Conservation (phyloP, 1,140 invertebrate genomes). For the Neelides sp. region DNA sequence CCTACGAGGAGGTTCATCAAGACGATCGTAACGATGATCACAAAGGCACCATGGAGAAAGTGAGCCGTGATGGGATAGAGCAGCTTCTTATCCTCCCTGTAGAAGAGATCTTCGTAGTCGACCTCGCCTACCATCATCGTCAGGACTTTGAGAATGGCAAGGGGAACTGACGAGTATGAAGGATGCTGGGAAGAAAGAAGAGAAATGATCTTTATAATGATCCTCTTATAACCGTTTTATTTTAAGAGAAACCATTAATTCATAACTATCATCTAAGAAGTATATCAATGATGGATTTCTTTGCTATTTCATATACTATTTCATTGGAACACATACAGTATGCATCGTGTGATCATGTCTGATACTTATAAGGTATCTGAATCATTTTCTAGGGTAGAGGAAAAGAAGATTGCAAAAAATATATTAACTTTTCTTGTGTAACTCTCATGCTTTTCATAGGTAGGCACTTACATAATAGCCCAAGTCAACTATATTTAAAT, state of each 20-base stretch:
- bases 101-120: slow-evolving; percentile 73
- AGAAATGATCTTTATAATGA: not conserved
- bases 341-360: too few relatives aligned
- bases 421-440: not conserved
- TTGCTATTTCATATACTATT: too few relatives aligned
- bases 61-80: slow-evolving; percentile 41
- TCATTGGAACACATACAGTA: too few relatives aligned
- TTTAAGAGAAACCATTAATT: too few relatives aligned
- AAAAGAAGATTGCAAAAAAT: not conserved
- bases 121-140: slow-evolving; percentile 81
- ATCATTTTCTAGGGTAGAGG: too few relatives aligned
- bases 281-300: too few relatives aligned
- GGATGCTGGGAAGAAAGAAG: slow-evolving; percentile 13
- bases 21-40: slow-evolving; percentile 66
- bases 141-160: slow-evolving; percentile 50
- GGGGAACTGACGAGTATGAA: slow-evolving; percentile 19
- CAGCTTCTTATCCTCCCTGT: slow-evolving; percentile 30
- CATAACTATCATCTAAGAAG: too few relatives aligned
- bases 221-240: too few relatives aligned
- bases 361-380: too few relatives aligned
- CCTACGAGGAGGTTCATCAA: slow-evolving; percentile 63
- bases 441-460: not conserved
- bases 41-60: slow-evolving; percentile 59
- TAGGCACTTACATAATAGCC: not conserved
- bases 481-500: too few relatives aligned